Conservation (phyloP, 2,113 vertebrate genomes). For the Pseudonaja textilis region DNA sequence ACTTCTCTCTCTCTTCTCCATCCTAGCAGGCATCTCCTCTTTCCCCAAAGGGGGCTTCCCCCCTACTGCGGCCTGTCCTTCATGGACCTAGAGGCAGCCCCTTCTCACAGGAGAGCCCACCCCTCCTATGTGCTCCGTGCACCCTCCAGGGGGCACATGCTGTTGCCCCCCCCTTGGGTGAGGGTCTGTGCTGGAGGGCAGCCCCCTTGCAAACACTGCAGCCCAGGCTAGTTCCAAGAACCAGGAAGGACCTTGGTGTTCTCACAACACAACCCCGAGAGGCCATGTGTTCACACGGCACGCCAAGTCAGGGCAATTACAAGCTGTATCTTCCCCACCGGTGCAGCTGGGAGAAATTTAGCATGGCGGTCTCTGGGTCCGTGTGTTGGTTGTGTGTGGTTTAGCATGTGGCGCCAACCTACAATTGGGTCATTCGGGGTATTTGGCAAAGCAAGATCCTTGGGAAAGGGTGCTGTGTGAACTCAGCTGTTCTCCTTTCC, state of each 20-base stretch:
- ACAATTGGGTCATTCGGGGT: neutral
- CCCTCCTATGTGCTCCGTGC: neutral
- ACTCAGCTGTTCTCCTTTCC: neutral
- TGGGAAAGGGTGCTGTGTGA: neutral
- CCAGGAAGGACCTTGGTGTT: neutral
- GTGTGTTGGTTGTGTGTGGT: neutral
- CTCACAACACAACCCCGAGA: neutral
- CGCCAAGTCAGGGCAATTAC: neutral
- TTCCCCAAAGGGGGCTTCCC: neutral
- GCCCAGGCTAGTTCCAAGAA: neutral
- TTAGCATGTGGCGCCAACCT: neutral
- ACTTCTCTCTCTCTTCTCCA: neutral
- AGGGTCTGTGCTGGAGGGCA: neutral
- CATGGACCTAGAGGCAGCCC: neutral
- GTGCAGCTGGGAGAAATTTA: neutral
- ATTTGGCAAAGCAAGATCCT: neutral
- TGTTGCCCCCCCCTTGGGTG: neutral
- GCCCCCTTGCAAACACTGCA: neutral
- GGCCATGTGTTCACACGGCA: neutral
- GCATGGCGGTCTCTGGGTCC: neutral
- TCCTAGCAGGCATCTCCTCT: neutral
- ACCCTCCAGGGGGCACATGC: neutral
- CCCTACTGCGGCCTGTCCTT: neutral
- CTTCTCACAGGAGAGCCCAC: neutral
- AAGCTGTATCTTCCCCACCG: neutral